Evolutionary conservation across 1,140 invertebrate species (phyloP), one percentile per base, ranked within the genome.

Genomic region (Plectrocnemia conspersa): DNA sequence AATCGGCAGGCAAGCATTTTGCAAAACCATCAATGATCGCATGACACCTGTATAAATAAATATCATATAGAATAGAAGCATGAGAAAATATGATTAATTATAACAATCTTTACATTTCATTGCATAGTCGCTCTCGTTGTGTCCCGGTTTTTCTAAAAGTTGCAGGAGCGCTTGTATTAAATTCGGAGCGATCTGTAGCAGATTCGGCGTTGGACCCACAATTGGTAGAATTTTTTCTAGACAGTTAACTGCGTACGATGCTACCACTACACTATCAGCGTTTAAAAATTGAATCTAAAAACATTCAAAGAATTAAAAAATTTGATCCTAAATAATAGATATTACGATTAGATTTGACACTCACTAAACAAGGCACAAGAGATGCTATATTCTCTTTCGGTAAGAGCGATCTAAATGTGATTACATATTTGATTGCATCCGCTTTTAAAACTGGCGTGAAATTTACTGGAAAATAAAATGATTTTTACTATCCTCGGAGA

Each of bases 361-460:
- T 71, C 23, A 91, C 80, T 49, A 98, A 67, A 55, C 86, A 74
- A 0, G 93, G 90, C 29, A 98, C 66, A 40, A 82, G 79, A 3
- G 79, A 77, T 32, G 91, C 65, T 2, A 95, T 72, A 21, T 88
- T 73, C 58, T 93, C 86, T 25, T 77, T 79, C 0, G 93, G 88
- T 42, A 98, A 75, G 54, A 97, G 80, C 63, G 88, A 90, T 52
- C 96, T 80, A 69, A 98, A 99, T 10, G 88, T 93, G 83, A 98
- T 93, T 7, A 98, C 73, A 69, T 94, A 98, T 69, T 98, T 98
- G 16, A 99, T 88, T 6, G 89, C 86, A 73, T 97, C 94, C 0
- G 95, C 93, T 76, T 96, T 96, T 13, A 98, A 73, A 11, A 98
- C 91, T 2, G 94, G 91, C 50, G 86, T 75, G 44, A 87, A 82